A percentile compares a stretch with the other conserved stretches of the same genome.
phyloP scores from a whole-genome alignment of 2,888 invertebrate genomes.

The Argyra leucocephala region DNA sequence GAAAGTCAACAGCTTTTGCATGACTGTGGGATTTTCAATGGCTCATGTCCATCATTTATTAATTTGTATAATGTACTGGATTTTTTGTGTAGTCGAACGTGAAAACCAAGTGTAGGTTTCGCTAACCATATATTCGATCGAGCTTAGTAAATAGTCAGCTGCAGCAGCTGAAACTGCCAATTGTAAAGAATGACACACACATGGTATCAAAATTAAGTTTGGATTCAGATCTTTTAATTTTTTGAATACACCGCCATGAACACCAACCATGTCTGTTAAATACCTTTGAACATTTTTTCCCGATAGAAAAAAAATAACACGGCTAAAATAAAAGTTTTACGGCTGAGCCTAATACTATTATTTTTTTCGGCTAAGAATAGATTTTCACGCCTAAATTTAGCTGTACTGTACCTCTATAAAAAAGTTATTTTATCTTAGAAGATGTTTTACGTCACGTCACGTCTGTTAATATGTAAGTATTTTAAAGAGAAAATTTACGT shows the following conservation, averaged over 20 bases:
- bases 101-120: constrained; percentile 17
- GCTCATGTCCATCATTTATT: constrained; percentile 8
- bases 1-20: constrained; percentile 11
- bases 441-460: no score
- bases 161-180: constrained; percentile 16
- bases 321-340: no score
- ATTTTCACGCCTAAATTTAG: no score
- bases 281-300: no score
- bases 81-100: constrained; percentile 12
- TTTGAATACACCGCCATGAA: constrained; percentile 12
- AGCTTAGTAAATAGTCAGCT: constrained; percentile 7
- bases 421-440: no score
- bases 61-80: constrained; percentile 7
- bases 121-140: constrained; percentile 13
- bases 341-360: no score
- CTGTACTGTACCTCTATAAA: no score
- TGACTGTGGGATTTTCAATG: constrained; percentile 8
- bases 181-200: constrained; percentile 19
- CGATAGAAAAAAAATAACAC: no score
- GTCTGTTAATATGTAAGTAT: no score
- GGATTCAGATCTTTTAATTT: constrained; percentile 13
- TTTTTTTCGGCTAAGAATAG: no score
- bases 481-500: no score
- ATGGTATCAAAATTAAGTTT: constrained; percentile 17
- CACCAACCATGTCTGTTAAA: constrained; percentile 18